phyloP scores from a whole-genome alignment of 2,113 vertebrate genomes.

The Poicephalus gulielmi region DNA sequence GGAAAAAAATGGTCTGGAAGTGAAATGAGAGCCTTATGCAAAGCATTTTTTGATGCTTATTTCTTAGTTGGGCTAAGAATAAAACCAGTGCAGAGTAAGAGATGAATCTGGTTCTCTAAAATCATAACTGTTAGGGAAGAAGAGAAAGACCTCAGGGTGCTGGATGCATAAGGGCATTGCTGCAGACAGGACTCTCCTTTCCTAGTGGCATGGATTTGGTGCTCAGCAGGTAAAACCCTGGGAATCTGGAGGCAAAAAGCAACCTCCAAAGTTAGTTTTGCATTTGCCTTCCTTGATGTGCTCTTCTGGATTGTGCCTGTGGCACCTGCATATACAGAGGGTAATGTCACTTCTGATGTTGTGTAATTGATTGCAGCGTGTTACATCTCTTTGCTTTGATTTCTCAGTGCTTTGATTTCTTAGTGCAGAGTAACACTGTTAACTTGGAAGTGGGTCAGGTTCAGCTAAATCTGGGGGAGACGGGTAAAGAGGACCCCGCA shows the following conservation, averaged over 20 bases:
- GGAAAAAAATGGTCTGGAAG: not conserved
- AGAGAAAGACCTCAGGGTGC: not conserved
- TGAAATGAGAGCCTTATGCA: not conserved
- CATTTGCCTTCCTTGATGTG: not conserved
- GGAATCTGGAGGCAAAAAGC: not conserved
- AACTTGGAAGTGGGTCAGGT: not conserved
- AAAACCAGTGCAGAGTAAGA: not conserved
- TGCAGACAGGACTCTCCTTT: not conserved
- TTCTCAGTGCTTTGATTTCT: conserved; percentile 10
- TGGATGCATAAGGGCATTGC: not conserved
- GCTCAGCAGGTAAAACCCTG: not conserved
- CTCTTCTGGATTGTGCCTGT: not conserved
- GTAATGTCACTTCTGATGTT: not conserved
- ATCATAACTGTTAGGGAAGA: not conserved
- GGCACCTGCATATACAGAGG: not conserved
- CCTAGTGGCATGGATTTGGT: not conserved
- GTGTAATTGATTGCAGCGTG: not conserved
- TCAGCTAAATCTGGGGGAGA: conserved; percentile 11
- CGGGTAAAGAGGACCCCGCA: not conserved
- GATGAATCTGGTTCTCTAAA: not conserved
- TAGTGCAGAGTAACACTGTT: not conserved
- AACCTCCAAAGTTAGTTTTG: not conserved
- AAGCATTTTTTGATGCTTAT: not conserved
- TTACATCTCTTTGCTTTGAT: not conserved
- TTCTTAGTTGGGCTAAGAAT: not conserved